These are phyloP conservation scores for Rhinopomastus cyanomelas DNA, from an alignment of 2,113 vertebrate species.

Conservation along the genomic window DNA sequence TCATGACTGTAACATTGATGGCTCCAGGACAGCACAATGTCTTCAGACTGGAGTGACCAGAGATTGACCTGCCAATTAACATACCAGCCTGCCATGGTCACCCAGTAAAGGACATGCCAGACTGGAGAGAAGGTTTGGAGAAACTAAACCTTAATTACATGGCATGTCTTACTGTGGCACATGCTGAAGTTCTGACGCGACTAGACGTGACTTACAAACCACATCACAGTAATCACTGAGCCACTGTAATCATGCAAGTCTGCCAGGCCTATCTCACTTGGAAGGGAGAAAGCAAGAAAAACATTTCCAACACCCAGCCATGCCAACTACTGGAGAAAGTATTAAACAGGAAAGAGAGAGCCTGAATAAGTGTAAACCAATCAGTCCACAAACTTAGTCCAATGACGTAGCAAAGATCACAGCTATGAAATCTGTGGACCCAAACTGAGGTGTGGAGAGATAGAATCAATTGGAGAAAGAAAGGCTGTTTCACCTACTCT, in stretches of 20 bases:
- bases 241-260: background rate
- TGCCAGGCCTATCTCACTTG: background rate
- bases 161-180: background rate
- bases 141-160: background rate
- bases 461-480: background rate
- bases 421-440: background rate
- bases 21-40: background rate
- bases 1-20: rapidly evolving
- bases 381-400: background rate
- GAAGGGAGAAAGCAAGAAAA: background rate
- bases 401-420: background rate
- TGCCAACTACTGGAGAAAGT: background rate
- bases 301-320: background rate
- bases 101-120: background rate
- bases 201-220: background rate
- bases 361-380: background rate
- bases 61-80: background rate
- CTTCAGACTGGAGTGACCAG: background rate
- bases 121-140: background rate
- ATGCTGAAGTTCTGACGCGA: background rate
- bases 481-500: background rate
- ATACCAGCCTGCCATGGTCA: background rate
- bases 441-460: background rate
- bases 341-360: background rate
- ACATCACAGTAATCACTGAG: background rate